Percentiles rank a stretch among this genome's conserved stretches.
Evolutionary conservation across 2,797 vertebrate genomes (phyloP).

Genomic region (Crax fasciolata): DNA sequence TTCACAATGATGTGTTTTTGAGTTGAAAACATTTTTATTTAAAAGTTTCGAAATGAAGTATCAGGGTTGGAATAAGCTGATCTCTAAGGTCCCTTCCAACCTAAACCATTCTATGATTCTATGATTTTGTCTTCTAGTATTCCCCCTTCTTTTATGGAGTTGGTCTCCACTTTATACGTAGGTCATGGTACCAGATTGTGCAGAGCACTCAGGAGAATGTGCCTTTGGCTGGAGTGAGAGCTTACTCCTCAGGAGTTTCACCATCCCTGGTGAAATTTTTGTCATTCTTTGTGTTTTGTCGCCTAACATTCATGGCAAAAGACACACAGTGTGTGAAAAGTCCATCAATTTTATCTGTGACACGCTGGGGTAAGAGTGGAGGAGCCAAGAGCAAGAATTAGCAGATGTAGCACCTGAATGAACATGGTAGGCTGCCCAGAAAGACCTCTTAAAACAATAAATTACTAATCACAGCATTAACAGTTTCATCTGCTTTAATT

Average conservation of each 20-base stretch:
- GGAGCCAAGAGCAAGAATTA: not conserved
- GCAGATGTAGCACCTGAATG: not conserved
- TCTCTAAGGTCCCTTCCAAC: no score
- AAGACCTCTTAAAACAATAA: not conserved
- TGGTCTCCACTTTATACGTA: not conserved
- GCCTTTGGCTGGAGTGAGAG: not conserved
- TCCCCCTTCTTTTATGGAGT: not conserved
- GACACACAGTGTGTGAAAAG: not conserved
- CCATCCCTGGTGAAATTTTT: not conserved
- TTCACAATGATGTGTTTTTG: not conserved
- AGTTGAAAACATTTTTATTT: not conserved
- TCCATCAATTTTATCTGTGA: not conserved
- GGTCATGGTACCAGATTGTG: not conserved
- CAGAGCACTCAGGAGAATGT: not conserved
- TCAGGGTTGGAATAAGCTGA: no score
- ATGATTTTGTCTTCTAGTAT: not conserved
- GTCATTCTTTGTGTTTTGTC: not conserved
- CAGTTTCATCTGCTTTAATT: not conserved
- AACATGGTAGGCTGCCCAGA: not conserved
- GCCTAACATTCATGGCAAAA: not conserved
- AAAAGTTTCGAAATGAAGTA: not conserved
- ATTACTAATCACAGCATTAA: not conserved
- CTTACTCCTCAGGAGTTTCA: not conserved
- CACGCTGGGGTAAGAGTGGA: not conserved
- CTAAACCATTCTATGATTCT: no score